Conservation (phyloP, 2,113 vertebrate species). For the Pomatorhinus ruficollis region DNA sequence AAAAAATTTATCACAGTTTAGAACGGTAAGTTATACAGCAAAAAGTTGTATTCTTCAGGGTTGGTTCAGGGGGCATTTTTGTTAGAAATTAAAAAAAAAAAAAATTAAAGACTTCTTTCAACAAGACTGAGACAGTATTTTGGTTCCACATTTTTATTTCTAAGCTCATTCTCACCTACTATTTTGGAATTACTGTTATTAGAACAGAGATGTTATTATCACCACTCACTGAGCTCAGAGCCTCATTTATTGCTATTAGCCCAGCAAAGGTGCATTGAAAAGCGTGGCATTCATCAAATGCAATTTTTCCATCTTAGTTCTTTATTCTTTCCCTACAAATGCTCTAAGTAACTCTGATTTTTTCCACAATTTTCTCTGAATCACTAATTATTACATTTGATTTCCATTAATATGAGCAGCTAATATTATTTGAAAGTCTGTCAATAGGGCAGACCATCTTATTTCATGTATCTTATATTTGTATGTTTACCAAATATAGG, state of each 20-base stretch:
- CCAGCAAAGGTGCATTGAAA: slow-evolving; percentile 26
- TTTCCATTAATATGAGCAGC: neutral
- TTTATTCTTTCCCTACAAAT: slow-evolving; percentile 24
- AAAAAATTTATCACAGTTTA: neutral
- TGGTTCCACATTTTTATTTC: neutral
- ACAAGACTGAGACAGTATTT: neutral
- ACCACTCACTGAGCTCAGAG: neutral
- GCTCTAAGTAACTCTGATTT: neutral
- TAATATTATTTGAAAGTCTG: neutral
- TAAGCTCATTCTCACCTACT: neutral
- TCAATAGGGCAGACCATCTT: neutral
- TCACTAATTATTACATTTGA: slow-evolving; percentile 21
- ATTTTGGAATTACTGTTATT: slow-evolving; percentile 31
- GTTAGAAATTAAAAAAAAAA: neutral
- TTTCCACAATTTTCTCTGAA: neutral
- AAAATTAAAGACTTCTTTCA: neutral
- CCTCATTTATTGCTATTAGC: slow-evolving; percentile 26
- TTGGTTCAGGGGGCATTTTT: neutral
- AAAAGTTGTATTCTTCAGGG: neutral
- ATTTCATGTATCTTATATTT: neutral
- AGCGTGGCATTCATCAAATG: slow-evolving; percentile 33
- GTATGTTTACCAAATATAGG: neutral
- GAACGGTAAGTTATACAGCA: neutral
- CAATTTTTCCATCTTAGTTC: neutral
- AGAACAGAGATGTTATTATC: neutral